These are phyloP conservation scores for Acropora tenuis DNA, from an alignment of 64 coral and sea anemone species.

Conservation along the genomic window DNA sequence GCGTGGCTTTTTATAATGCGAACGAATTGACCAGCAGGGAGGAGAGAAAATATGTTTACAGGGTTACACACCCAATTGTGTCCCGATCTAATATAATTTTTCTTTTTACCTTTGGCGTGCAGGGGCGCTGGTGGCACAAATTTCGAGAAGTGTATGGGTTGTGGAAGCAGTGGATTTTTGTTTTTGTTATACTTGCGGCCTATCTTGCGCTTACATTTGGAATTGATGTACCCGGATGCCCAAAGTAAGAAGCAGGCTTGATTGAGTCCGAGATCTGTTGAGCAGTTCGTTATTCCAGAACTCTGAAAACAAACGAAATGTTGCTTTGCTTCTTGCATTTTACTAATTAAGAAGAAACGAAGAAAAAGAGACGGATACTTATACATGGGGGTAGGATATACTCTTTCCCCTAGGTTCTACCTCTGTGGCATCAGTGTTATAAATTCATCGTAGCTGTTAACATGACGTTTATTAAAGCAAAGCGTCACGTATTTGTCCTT, in stretches of 20 bases:
- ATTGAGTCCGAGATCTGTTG: not conserved
- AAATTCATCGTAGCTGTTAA: too few relatives aligned
- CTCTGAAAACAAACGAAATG: not conserved
- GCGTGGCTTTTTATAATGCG: not conserved
- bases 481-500: too few relatives aligned
- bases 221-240: conserved; percentile 68
- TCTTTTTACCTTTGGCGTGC: not conserved
- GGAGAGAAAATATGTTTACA: too few relatives aligned
- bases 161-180: conserved; percentile 89
- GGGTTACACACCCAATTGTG: too few relatives aligned
- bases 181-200: conserved; percentile 52
- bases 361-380: too few relatives aligned
- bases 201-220: conserved; percentile 82
- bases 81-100: not conserved
- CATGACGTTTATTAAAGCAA: too few relatives aligned
- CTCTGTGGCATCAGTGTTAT: too few relatives aligned
- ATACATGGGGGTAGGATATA: too few relatives aligned
- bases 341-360: too few relatives aligned
- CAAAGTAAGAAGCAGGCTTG: conserved; percentile 63
- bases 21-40: too few relatives aligned
- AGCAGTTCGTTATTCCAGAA: not conserved
- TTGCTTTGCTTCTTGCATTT: too few relatives aligned
- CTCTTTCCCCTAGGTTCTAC: too few relatives aligned
- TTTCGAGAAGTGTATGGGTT: conserved; percentile 87
- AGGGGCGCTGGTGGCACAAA: conserved; percentile 81